A percentile compares a stretch with the other conserved stretches of the same genome.
Conservation (phyloP, 2,113 vertebrate genomes). For the Lagopus muta region DNA sequence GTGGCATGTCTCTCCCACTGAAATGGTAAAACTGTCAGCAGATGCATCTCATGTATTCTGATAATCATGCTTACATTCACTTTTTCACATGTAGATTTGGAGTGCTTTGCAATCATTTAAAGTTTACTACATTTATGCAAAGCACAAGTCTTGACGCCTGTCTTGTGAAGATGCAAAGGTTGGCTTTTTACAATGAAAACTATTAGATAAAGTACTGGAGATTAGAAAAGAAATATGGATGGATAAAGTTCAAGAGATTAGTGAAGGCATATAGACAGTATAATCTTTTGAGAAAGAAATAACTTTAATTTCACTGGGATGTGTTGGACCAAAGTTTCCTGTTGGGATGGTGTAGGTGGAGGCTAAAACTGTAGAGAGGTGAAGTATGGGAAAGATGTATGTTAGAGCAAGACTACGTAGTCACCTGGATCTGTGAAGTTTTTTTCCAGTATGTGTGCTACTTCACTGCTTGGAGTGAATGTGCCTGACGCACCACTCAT, state of each 20-base stretch:
- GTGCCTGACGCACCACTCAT: not conserved
- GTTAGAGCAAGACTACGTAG: not conserved
- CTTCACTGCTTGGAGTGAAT: not conserved
- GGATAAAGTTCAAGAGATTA: not conserved
- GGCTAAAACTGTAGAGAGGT: not conserved
- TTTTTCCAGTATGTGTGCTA: not conserved
- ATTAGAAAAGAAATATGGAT: not conserved
- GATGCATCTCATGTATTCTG: not conserved
- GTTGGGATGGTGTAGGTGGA: not conserved
- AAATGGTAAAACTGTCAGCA: constrained; percentile 81
- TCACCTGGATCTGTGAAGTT: not conserved
- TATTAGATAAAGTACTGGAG: not conserved
- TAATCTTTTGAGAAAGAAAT: not conserved
- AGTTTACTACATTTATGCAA: not conserved
- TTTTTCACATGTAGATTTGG: not conserved
- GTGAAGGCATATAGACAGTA: not conserved
- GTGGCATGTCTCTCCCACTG: constrained; percentile 91
- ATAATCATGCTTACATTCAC: not conserved
- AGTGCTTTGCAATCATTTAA: not conserved
- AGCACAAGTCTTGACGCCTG: not conserved
- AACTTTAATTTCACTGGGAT: not conserved
- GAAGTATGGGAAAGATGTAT: not conserved
- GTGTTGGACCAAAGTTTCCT: not conserved
- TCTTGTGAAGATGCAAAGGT: not conserved
- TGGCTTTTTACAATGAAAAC: not conserved